Percentiles rank a stretch among this genome's conserved stretches.
These are phyloP conservation scores for Neoitamus cyanurus DNA, from an alignment of 2,888 invertebrate species.

Conservation along the genomic window DNA sequence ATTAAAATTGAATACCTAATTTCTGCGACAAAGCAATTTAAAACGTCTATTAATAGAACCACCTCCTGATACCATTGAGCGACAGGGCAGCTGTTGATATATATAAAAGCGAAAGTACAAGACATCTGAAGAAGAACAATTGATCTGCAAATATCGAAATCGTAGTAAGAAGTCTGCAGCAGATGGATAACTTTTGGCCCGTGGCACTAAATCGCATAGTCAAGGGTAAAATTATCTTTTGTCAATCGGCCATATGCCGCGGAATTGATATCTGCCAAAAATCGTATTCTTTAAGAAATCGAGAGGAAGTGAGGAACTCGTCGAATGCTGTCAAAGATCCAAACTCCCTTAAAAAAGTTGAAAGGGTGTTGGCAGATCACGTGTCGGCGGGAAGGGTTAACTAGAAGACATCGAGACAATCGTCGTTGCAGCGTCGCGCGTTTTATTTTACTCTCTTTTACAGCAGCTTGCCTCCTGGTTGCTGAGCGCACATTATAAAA, in stretches of 20 bases:
- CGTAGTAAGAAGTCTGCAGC: neutral
- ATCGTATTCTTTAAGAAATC: neutral
- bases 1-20: too few relatives aligned
- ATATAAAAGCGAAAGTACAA: neutral
- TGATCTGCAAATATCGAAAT: neutral
- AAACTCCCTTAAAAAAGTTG: neutral
- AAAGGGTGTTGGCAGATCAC: constrained; percentile 19
- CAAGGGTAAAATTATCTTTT: constrained; percentile 12
- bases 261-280: constrained; percentile 23
- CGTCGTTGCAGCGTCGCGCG: neutral
- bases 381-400: constrained; percentile 8
- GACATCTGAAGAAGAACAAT: neutral
- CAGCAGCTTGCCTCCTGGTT: neutral
- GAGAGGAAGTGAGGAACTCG: neutral
- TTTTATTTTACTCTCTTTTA: neutral
- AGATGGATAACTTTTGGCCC: neutral
- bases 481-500: neutral
- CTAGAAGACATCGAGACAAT: neutral
- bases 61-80: too few relatives aligned
- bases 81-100: too few relatives aligned
- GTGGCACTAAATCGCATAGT: neutral
- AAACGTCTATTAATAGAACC: too few relatives aligned
- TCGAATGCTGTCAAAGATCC: neutral
- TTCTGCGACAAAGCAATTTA: too few relatives aligned
- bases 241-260: constrained; percentile 3